Evolutionary conservation across 1,140 invertebrate genomes (phyloP).

Genomic region (Tetramorium simillimum): DNA sequence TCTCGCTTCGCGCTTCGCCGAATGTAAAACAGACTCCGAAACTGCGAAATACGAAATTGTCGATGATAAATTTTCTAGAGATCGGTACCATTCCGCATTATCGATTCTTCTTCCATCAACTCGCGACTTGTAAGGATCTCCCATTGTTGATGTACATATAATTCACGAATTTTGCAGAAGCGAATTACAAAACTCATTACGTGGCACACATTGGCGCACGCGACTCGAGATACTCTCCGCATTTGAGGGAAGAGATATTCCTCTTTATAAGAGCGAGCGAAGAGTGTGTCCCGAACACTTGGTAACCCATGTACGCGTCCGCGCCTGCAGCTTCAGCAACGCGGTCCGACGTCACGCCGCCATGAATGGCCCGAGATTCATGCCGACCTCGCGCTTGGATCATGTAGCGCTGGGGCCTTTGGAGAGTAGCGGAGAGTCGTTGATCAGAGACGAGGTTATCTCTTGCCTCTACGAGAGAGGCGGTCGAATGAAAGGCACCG

Average conservation of each 20-base stretch:
- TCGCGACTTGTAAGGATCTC: not conserved
- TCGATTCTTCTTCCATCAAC: not conserved
- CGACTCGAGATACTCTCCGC: not conserved
- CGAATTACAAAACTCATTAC: not conserved
- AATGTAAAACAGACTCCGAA: not conserved
- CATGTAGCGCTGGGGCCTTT: slow-evolving; percentile 69
- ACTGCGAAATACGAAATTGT: not conserved
- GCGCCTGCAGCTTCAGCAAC: slow-evolving; percentile 39
- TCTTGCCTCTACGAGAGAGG: slow-evolving; percentile 76
- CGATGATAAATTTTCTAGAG: not conserved
- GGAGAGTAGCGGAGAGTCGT: slow-evolving; percentile 71
- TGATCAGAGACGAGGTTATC: slow-evolving; percentile 78
- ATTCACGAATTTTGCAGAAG: not conserved
- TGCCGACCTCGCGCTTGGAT: slow-evolving; percentile 64
- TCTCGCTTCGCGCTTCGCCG: not conserved
- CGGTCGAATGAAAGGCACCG: slow-evolving; percentile 81
- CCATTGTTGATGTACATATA: not conserved
- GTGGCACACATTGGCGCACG: not conserved
- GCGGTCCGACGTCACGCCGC: slow-evolving; percentile 22
- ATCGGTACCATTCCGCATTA: not conserved
- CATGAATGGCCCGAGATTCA: slow-evolving; percentile 67
- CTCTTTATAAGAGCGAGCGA: slow-evolving; percentile 6
- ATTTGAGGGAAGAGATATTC: not conserved
- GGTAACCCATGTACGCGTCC: slow-evolving; percentile 25
- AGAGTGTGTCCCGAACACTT: slow-evolving; percentile 13